These are phyloP conservation scores for Agrochola lychnidis DNA, from an alignment of 2,888 invertebrate genomes.

Conservation along the genomic window DNA sequence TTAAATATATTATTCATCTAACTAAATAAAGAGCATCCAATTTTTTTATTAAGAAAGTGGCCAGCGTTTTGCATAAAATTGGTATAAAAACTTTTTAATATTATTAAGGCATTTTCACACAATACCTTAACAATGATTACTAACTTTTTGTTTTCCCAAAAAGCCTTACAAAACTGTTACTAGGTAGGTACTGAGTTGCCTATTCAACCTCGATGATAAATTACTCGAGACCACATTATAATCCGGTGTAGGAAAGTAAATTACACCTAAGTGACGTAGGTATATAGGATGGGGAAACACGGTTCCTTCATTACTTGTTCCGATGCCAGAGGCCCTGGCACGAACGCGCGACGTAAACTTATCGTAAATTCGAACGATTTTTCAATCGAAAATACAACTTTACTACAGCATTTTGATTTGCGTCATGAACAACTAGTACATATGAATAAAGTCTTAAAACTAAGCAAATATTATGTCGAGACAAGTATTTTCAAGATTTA, in stretches of 20 bases:
- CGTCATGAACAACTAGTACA: neutral
- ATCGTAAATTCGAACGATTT: neutral
- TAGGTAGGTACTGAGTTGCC: constrained; percentile 14
- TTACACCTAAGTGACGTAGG: constrained; percentile 49
- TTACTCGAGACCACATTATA: constrained; percentile 45
- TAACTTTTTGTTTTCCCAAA: constrained; percentile 23
- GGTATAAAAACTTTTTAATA: constrained; percentile 5
- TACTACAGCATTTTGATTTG: neutral
- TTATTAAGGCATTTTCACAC: constrained; percentile 6
- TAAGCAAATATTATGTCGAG: neutral
- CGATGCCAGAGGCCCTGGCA: constrained; percentile 6
- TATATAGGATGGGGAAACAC: constrained; percentile 17
- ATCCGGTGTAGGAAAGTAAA: constrained; percentile 47
- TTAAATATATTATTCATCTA: neutral
- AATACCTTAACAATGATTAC: constrained; percentile 24
- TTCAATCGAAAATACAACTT: neutral
- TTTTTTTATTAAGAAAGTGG: neutral
- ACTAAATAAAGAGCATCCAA: neutral
- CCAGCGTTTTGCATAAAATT: neutral
- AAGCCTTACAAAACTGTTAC: constrained; percentile 34
- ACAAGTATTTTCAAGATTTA: neutral
- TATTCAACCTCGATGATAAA: constrained; percentile 56
- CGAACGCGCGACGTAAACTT: neutral
- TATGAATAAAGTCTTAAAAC: neutral
- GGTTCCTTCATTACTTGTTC: constrained; percentile 34